These are phyloP conservation scores for Chelon auratus DNA, from an alignment of 2,797 vertebrate genomes.

Conservation along the genomic window DNA sequence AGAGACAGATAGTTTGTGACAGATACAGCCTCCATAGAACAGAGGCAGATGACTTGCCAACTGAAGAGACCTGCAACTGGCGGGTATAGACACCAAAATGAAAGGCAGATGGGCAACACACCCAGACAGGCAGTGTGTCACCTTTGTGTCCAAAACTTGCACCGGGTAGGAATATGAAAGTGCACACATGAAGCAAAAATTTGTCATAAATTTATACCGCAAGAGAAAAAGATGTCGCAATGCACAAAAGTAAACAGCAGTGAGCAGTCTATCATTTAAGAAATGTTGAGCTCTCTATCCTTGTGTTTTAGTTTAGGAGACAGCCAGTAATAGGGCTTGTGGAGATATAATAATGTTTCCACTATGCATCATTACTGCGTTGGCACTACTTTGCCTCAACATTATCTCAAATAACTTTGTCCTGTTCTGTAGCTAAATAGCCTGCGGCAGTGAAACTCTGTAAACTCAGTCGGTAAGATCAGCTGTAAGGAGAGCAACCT, in stretches of 20 bases:
- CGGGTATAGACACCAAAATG: conserved; percentile 21
- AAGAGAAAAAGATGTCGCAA: not conserved
- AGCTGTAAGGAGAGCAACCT: conserved; percentile 46
- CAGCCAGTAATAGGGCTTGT: not conserved
- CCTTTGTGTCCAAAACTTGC: conserved; percentile 15
- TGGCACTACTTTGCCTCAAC: conserved; percentile 6
- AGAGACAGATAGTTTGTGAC: conserved; percentile 66
- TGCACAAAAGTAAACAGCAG: not conserved
- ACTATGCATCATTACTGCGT: not conserved
- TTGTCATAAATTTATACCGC: no score
- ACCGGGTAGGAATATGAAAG: not conserved
- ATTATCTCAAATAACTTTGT: not conserved
- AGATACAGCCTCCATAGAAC: conserved; percentile 43
- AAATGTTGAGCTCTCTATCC: not conserved
- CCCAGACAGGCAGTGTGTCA: conserved; percentile 23
- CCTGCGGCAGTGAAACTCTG: conserved; percentile 22
- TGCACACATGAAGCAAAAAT: no score
- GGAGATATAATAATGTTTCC: not conserved
- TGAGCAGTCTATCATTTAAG: not conserved
- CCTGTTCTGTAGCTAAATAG: conserved; percentile 12
- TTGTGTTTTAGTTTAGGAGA: no score
- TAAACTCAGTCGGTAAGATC: conserved; percentile 45
- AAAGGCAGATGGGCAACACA: conserved; percentile 34
- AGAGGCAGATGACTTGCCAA: conserved; percentile 46
- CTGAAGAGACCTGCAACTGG: conserved; percentile 39